These are phyloP conservation scores for Puma concolor DNA, from an alignment of 2,113 vertebrate species.

Conservation along the genomic window DNA sequence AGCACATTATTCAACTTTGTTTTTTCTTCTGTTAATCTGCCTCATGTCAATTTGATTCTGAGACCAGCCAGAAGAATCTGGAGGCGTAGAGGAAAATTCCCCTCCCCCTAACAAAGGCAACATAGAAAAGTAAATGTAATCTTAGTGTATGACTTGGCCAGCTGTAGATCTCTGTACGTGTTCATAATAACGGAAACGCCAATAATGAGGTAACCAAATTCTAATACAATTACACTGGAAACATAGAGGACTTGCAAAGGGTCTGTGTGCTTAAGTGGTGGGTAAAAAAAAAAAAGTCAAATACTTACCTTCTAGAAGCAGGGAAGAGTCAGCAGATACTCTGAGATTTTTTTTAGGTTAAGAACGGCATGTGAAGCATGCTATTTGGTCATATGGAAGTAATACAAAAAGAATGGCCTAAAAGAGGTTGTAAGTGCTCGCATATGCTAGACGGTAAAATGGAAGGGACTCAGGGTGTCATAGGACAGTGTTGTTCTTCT, in stretches of 20 bases:
- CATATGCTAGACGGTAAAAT: neutral
- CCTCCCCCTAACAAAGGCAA: neutral
- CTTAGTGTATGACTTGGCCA: neutral
- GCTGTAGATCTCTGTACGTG: neutral
- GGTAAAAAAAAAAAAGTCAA: neutral
- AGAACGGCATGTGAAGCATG: neutral
- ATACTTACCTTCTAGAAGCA: neutral
- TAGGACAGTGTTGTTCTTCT: neutral
- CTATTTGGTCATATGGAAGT: neutral
- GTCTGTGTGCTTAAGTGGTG: neutral
- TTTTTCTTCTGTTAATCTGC: neutral
- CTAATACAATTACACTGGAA: neutral
- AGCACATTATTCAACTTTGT: neutral
- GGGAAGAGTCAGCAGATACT: neutral
- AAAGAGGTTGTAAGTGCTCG: neutral
- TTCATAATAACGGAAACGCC: neutral
- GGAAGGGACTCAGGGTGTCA: fast-evolving
- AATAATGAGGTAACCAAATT: neutral
- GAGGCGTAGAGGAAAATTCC: neutral
- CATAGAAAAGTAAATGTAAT: neutral
- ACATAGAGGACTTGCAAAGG: neutral
- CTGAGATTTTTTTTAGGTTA: neutral
- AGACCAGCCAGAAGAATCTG: neutral
- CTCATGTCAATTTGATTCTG: neutral
- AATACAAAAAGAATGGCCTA: neutral